Base-by-base conservation (phyloP, 2,113 vertebrate species). In the Emberiza fucata region DNA sequence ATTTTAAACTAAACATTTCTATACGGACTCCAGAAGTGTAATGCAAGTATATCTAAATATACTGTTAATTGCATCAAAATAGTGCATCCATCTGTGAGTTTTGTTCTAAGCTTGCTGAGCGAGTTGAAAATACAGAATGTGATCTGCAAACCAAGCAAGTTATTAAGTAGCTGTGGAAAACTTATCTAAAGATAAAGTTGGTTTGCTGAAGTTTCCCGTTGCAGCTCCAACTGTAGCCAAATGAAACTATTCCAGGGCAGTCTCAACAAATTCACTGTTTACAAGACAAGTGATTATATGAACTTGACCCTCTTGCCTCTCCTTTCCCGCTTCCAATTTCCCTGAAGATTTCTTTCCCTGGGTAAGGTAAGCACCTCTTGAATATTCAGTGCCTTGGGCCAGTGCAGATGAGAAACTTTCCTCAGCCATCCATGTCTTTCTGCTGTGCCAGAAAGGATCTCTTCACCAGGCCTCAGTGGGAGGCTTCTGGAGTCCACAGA, bases 1-100 rank as follows among this genome's bases (percentile, higher is more conserved):
- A 95, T 95, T 97, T 98, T 97, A 97, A 97, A 93, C 86, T 61
- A 97, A 95, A 88, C 78, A 72, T 96, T 97, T 97, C 81, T 96
- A 93, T 87, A 92, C 17, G 15, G 68, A 80, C 66, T 96, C 73
- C 50, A 86, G 94, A 94, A 83, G 71, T 83, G 60, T 81, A 92
- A 83, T 86, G 86, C 76, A 86, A 92, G 60, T 92, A 82, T 89
- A 95, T 95, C 86, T 96, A 96, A 97, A 97, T 94, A 94, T 93
- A 91, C 84, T 66, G 86, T 93, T 94, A 95, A 93, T 95, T 90
- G 81, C 86, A 92, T 86, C 78, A 92, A 96, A 96, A 95, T 90
- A 95, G 92, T 73, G 2, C 86, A 94, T 96, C 89, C 97, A 96
- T 97, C 97, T 96, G 90, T 86, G 87, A 91, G 91, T 87, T 96